phyloP scores from a whole-genome alignment of 1,140 invertebrate species.

The Acyrthosiphon pisum region DNA sequence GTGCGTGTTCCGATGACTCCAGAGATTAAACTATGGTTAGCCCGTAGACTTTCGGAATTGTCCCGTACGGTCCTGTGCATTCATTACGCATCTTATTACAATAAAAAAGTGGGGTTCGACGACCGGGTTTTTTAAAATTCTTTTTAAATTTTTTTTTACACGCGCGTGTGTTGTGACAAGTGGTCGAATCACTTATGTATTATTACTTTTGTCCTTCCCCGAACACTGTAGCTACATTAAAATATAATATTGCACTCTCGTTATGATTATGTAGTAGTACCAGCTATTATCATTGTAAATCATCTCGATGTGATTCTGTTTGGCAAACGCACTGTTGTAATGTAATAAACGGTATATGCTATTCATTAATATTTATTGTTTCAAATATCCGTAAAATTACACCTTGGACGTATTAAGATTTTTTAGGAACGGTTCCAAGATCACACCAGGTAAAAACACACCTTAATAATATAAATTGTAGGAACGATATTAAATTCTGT shows the following conservation, averaged over 20 bases:
- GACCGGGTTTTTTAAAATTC: constrained; percentile 3
- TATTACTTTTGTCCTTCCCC: neutral
- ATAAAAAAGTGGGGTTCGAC: neutral
- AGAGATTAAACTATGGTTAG: neutral
- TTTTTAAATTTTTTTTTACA: neutral
- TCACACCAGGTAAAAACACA: neutral
- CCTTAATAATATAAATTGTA: neutral
- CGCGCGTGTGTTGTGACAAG: constrained; percentile 47
- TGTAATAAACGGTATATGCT: neutral
- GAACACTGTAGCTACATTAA: neutral
- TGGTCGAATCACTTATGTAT: constrained; percentile 20
- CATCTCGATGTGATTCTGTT: neutral
- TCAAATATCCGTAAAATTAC: neutral
- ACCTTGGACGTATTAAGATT: neutral
- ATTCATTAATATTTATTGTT: neutral
- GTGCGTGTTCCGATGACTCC: neutral
- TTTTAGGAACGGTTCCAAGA: neutral
- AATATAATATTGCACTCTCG: neutral
- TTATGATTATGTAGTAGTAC: neutral
- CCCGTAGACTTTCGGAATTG: neutral
- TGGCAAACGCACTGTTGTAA: neutral
- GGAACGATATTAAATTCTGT: neutral
- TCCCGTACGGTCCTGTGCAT: constrained; percentile 42
- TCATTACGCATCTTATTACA: constrained; percentile 35
- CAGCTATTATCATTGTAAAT: neutral